Conservation (phyloP, 2,113 vertebrate genomes). For the Callithrix jacchus region DNA sequence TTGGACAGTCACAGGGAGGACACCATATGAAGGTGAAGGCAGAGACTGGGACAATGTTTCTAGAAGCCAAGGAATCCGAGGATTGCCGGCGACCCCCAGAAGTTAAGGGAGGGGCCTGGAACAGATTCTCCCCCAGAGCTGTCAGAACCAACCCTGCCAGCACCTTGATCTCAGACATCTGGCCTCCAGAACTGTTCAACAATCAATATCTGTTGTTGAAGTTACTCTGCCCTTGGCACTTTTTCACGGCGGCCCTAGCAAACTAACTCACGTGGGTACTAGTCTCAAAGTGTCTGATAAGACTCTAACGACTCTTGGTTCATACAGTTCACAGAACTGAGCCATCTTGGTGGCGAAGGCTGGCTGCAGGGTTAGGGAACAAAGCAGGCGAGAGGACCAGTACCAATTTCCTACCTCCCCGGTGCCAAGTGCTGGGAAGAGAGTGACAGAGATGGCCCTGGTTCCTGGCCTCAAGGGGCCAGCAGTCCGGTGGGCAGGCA, state of each 20-base stretch:
- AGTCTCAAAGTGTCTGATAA: neutral
- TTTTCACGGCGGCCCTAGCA: neutral
- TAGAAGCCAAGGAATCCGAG: neutral
- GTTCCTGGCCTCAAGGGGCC: neutral
- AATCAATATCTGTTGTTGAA: neutral
- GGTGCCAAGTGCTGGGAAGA: neutral
- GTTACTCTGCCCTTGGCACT: too few species aligned
- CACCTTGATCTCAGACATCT: neutral
- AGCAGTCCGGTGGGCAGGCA: neutral
- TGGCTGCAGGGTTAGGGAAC: neutral
- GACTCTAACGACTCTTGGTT: too few species aligned
- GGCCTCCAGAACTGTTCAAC: neutral
- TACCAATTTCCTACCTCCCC: neutral
- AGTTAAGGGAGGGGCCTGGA: too few species aligned
- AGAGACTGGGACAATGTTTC: neutral
- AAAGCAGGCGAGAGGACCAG: neutral
- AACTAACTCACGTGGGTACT: neutral
- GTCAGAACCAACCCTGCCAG: neutral
- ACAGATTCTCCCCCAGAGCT: neutral
- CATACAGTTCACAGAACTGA: neutral
- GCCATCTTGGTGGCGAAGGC: neutral
- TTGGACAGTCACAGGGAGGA: neutral
- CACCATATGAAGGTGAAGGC: fast-evolving
- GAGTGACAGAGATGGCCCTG: too few species aligned
- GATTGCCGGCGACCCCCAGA: neutral